phyloP scores from a whole-genome alignment of 2,888 invertebrate species.

The Mesochorus sp. region DNA sequence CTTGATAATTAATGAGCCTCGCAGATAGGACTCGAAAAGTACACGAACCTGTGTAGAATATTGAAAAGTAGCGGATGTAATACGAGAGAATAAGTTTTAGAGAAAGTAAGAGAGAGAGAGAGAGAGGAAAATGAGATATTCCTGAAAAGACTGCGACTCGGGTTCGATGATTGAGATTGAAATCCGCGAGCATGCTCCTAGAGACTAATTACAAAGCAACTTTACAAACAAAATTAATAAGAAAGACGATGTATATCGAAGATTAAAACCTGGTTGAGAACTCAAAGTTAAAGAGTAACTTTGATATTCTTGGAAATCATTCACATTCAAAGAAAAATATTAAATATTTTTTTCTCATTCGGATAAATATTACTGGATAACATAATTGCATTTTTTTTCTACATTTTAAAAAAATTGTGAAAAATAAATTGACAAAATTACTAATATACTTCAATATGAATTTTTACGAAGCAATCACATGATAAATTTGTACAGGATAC shows the following conservation, averaged over 20 bases:
- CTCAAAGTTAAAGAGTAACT: background rate
- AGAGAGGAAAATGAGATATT: background rate
- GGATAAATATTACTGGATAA: too few species aligned
- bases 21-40: slow-evolving; percentile 30
- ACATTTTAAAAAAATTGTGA: too few species aligned
- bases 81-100: slow-evolving; percentile 16
- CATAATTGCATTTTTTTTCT: too few species aligned
- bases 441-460: too few species aligned
- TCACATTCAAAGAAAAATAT: background rate
- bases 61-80: slow-evolving; percentile 40
- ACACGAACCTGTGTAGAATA: slow-evolving; percentile 48
- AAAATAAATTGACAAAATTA: too few species aligned
- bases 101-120: slow-evolving; percentile 5
- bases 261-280: slow-evolving; percentile 11
- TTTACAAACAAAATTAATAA: slow-evolving; percentile 31
- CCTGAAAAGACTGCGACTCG: too few species aligned
- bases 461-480: too few species aligned
- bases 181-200: slow-evolving; percentile 43
- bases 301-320: background rate
- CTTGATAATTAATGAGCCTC: slow-evolving; percentile 55
- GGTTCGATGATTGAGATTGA: slow-evolving; percentile 55
- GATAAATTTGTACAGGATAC: too few species aligned
- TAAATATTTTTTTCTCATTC: too few species aligned
- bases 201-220: slow-evolving; percentile 34
- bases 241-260: slow-evolving; percentile 10